These are phyloP conservation scores for Characodon lateralis DNA, from an alignment of 2,797 vertebrate species.

Conservation along the genomic window DNA sequence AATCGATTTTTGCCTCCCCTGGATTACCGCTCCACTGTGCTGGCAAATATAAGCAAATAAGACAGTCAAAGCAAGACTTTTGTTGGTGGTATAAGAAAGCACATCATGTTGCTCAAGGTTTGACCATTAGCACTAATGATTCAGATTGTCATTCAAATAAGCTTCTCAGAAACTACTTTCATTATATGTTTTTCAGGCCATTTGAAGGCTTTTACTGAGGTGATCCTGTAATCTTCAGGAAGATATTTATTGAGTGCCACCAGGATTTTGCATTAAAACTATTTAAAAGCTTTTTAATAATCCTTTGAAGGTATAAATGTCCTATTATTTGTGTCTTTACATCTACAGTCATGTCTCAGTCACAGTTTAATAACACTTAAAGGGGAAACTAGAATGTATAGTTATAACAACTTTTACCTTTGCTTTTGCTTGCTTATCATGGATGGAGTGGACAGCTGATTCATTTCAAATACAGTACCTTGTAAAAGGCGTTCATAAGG, in stretches of 20 bases:
- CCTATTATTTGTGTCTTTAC: background rate
- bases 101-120: slow-evolving; percentile 47
- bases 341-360: background rate
- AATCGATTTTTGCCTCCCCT: slow-evolving; percentile 66
- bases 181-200: background rate
- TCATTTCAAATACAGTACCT: background rate
- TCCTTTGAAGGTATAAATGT: background rate
- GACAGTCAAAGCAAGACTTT: slow-evolving; percentile 42
- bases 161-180: background rate
- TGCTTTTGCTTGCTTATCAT: background rate
- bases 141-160: slow-evolving; percentile 34
- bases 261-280: background rate
- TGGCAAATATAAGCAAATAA: slow-evolving; percentile 65
- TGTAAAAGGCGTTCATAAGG: background rate
- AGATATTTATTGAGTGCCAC: background rate
- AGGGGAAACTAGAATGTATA: background rate
- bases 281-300: background rate
- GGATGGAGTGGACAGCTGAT: background rate
- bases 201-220: background rate
- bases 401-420: background rate
- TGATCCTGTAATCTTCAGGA: background rate
- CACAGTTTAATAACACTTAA: background rate
- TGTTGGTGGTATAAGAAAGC: slow-evolving; percentile 48
- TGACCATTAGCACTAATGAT: slow-evolving; percentile 53
- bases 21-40: slow-evolving; percentile 41